Evolutionary conservation across 2,888 invertebrate species (phyloP).

Genomic region (Amblyteles armatorius): DNA sequence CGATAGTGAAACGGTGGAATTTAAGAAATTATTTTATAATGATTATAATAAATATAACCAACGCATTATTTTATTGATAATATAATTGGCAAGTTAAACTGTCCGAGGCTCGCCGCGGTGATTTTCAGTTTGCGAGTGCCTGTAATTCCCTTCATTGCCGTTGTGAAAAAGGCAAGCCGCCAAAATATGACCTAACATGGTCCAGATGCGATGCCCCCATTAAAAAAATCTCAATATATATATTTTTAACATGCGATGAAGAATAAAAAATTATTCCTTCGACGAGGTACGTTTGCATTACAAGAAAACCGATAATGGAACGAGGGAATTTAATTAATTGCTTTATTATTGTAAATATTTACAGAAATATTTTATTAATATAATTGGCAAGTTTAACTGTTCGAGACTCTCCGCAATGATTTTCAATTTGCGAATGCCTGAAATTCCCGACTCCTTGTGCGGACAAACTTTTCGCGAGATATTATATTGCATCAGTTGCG

Average conservation of each 20-base stretch:
- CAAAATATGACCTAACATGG: constrained; percentile 3
- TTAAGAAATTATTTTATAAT: background rate
- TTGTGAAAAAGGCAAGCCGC: constrained; percentile 33
- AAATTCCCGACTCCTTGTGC: constrained; percentile 7
- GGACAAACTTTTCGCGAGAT: constrained; percentile 42
- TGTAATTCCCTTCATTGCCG: constrained; percentile 42
- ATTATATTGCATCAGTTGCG: constrained; percentile 24
- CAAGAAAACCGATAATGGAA: background rate
- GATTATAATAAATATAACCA: too few species aligned
- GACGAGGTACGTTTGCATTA: background rate
- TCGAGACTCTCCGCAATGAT: constrained; percentile 23
- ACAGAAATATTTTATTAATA: too few species aligned
- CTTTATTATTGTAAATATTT: too few species aligned
- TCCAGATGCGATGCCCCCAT: background rate
- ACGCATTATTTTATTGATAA: too few species aligned
- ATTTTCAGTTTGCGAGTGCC: constrained; percentile 30
- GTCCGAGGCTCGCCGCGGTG: constrained; percentile 4
- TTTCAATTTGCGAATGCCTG: constrained; percentile 24
- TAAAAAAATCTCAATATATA: background rate
- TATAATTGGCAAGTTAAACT: background rate
- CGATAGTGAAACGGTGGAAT: background rate
- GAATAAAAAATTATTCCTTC: background rate
- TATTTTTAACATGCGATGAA: background rate
- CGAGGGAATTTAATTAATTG: too few species aligned
- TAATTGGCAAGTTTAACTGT: background rate